Conservation (phyloP, 2,113 vertebrate species). For the Leucoraja erinaceus region DNA sequence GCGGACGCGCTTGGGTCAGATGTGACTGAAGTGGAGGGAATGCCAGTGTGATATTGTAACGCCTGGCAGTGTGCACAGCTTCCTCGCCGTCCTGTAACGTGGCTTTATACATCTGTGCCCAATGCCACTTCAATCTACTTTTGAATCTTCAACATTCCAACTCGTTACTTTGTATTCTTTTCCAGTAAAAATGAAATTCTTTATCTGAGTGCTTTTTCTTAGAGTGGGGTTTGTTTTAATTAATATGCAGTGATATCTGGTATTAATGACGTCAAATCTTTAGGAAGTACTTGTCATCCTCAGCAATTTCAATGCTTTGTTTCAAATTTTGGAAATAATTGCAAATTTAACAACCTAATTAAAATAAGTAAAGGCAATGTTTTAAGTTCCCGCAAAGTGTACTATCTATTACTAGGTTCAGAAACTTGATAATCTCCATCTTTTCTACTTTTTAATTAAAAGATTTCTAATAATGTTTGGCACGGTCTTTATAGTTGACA, state of each 20-base stretch:
- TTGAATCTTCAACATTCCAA: background rate
- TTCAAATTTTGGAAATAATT: background rate
- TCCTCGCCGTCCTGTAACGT: background rate
- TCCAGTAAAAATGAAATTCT: background rate
- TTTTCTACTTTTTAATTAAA: background rate
- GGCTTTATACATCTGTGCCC: background rate
- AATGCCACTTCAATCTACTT: background rate
- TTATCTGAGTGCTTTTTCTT: background rate
- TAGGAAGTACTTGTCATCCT: background rate
- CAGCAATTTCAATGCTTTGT: background rate
- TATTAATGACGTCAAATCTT: background rate
- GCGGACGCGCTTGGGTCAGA: background rate
- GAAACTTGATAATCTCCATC: background rate
- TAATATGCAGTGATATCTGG: background rate
- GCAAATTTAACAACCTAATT: background rate
- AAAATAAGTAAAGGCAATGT: background rate
- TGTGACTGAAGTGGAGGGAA: constrained; percentile 7
- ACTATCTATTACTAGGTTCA: background rate
- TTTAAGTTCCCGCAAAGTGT: background rate
- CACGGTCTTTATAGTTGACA: background rate
- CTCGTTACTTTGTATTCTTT: background rate
- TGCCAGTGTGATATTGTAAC: background rate
- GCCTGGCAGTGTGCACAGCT: no score
- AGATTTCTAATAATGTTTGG: background rate
- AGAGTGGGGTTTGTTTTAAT: background rate